Percentiles rank a stretch among this genome's conserved stretches.
phyloP scores from a whole-genome alignment of 2,797 vertebrate species.

The Spea hammondii region DNA sequence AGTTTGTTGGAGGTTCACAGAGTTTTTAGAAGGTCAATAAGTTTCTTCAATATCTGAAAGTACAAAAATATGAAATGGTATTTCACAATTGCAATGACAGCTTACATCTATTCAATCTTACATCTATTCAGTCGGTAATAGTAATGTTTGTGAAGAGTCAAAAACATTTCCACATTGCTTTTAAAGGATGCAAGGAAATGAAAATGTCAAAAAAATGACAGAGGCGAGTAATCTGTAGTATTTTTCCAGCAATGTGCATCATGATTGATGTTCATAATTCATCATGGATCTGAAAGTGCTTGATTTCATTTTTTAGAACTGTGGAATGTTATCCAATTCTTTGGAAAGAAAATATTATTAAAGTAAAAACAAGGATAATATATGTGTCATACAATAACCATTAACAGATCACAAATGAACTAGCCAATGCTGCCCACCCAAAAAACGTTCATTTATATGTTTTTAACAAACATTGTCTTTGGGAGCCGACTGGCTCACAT shows the following conservation, averaged over 20 bases:
- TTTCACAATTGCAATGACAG: slow-evolving; percentile 36
- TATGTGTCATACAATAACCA: too few relatives aligned
- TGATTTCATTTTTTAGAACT: slow-evolving; percentile 23
- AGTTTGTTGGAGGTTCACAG: slow-evolving; percentile 3
- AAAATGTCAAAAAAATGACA: slow-evolving; percentile 51
- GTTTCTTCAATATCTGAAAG: slow-evolving; percentile 28
- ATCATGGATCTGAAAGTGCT: slow-evolving; percentile 32
- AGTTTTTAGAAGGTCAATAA: slow-evolving; percentile 19
- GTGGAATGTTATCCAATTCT: slow-evolving; percentile 8
- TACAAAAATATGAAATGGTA: slow-evolving; percentile 28
- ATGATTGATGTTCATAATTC: slow-evolving; percentile 42
- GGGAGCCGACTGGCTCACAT: too few relatives aligned
- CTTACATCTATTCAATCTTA: slow-evolving; percentile 41
- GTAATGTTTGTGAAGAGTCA: slow-evolving; percentile 36
- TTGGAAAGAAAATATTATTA: too few relatives aligned
- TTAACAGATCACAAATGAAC: too few relatives aligned
- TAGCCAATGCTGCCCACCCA: too few relatives aligned
- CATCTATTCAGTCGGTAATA: slow-evolving; percentile 39
- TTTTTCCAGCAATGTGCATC: slow-evolving; percentile 20
- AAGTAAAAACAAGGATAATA: too few relatives aligned
- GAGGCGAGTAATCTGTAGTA: slow-evolving; percentile 26
- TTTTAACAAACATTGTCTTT: too few relatives aligned
- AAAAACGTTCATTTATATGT: too few relatives aligned
- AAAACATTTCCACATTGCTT: slow-evolving; percentile 42
- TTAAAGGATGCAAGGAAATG: slow-evolving; percentile 48